Evolutionary conservation across 2,113 vertebrate genomes (phyloP), one percentile per base, ranked within the genome.

Genomic region (Triplophysa tibetana): DNA sequence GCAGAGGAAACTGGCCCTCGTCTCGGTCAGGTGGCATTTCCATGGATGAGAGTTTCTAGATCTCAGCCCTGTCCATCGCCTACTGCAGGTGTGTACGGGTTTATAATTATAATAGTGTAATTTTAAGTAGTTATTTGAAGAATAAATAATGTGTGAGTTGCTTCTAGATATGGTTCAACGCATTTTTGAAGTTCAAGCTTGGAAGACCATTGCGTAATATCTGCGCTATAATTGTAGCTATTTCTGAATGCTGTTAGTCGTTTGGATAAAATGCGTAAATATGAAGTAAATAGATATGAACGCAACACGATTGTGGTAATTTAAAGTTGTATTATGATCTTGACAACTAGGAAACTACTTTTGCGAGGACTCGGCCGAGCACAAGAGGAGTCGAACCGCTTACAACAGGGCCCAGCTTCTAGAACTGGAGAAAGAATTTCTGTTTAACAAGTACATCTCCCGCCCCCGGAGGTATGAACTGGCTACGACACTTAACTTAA

Each of bases 341-440:
- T 38, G 33, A 38, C 33, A 12, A 45, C 77, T 80, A 89, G 85
- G 83, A 21, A 68, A 48, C 56, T 72, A 52, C 45, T 75, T 80
- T 62, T 80, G 33, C 0, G 33, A 83, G 67, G 84, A 86, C 60
- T 24, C 33, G 1, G 86, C 88, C 26, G 82, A 85, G 13, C 83
- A 61, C 69, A 89, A 87, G 70, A 56, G 88, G 58, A 88, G 75
- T 60, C 81, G 87, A 1, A 88, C 76, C 2, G 76, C 87, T 3
- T 89, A 86, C 48, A 88, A 82, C 78, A 75, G 88, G 17, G 69
- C 83, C 11, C 85, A 82, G 61, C 80, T 89, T 23, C 63, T 89
- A 75, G 88, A 89, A 61, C 75, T 89, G 48, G 88, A 89, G 84
- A 88, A 89, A 80, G 88, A 89, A 67, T 88, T 88, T 45, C 81